Base-by-base conservation (phyloP, 2,113 vertebrate genomes). In the Chaenocephalus aceratus region DNA sequence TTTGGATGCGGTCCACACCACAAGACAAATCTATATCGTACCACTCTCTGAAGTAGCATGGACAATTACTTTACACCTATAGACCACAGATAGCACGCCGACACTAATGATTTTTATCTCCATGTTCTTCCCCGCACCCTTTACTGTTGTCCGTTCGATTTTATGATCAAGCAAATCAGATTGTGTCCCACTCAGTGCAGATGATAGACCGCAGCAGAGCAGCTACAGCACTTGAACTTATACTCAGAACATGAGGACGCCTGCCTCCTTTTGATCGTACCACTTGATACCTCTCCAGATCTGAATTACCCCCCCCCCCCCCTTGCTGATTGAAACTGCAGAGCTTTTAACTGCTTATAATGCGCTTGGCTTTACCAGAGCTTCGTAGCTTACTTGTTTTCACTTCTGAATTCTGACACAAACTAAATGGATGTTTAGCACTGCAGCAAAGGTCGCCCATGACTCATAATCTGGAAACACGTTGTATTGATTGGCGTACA, bases 151-250 rank as follows among this genome's bases (percentile, higher is more conserved):
- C 18, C 23, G 57, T 89, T 90, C 51, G 75, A 88, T 92, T 90
- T 85, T 88, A 75, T 84, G 71, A 88, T 92, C 80, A 76, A 61
- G 69, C 44, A 83, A 89, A 93, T 90, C 62, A 58, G 79, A 94
- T 88, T 91, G 79, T 30, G 81, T 56, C 56, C 77, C 77, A 72
- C 86, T 89, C 58, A 62, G 67, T 36, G 66, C 68, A 63, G 68
- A 75, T 73, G 72, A 53, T 51, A 52, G 58, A 85, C 71, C 54
- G 34, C 82, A 73, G 68, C 46, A 45, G 34, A 62, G 80, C 72
- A 62, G 75, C 77, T 46, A 73, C 61, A 81, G 72, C 66, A 64
- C 72, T 73, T 70, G 54, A 88, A 60, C 26, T 52, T 72, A 53
- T 53, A 74, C 72, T 73, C 23, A 70, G 21, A 21, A 21, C 21